Conservation (phyloP, 2,113 vertebrate species). For the Calypte anna region DNA sequence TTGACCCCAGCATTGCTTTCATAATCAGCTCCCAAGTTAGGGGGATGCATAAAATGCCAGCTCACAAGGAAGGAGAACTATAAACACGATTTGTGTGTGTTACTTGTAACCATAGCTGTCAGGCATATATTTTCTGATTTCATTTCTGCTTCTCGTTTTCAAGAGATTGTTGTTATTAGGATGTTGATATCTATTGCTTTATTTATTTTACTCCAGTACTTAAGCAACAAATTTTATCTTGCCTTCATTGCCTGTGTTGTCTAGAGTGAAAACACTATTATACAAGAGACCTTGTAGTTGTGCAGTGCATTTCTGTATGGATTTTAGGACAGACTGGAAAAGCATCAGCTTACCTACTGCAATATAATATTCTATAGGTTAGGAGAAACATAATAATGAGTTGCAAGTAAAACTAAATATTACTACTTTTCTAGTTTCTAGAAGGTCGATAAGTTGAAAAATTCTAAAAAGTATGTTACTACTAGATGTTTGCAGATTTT, state of each 20-base stretch:
- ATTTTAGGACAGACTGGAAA: background rate
- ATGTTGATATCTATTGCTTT: conserved; percentile 51
- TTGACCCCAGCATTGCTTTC: conserved; percentile 52
- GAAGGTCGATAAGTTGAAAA: background rate
- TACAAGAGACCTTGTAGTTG: background rate
- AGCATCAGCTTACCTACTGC: background rate
- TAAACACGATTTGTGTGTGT: conserved; percentile 16
- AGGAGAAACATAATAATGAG: background rate
- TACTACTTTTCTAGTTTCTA: background rate
- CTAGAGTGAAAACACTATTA: conserved; percentile 9
- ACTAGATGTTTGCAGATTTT: background rate
- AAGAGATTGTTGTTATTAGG: conserved; percentile 68
- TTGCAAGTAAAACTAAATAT: background rate
- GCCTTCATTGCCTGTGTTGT: background rate
- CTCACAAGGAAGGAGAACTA: conserved; percentile 46
- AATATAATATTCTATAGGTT: background rate
- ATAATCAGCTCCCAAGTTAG: conserved; percentile 43
- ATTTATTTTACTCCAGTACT: conserved; percentile 11
- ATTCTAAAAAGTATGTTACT: background rate
- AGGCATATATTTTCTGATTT: conserved; percentile 55
- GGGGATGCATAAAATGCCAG: conserved; percentile 25
- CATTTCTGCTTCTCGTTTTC: conserved; percentile 60
- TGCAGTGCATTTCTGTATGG: background rate
- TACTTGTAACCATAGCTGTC: conserved; percentile 47
- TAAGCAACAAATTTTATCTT: background rate